Evolutionary conservation across 2,888 invertebrate species (phyloP), one percentile per base, ranked within the genome.

Genomic region (Thecophora atra): DNA sequence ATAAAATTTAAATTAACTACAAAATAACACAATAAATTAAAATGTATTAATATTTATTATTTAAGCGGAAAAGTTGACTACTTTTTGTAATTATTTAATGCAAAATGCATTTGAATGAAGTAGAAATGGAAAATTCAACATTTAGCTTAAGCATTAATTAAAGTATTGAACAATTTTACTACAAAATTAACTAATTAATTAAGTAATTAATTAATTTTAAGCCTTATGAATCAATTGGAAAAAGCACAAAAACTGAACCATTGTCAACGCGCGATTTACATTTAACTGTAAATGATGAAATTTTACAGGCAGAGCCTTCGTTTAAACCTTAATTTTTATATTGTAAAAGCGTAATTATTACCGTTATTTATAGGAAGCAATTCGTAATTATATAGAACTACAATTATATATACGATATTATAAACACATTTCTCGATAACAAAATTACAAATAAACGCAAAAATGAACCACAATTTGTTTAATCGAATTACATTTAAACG

Each of bases 231-330:
- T 37, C 11, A 56, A 56, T 21, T 24, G 6, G 56, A 69, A 44
- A 60, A 60, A 58, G 21, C 8, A 69, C 58, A 63, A 42, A 28
- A 52, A 54, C 21, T 47, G 8, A 28, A 65, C 28, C n/a, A 54
- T 19, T 30, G 21, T 37, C 37, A 37, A 37, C 6, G 37, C 6
- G 37, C 37, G 37, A 37, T 37, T 37, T 37, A 37, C 37, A 1
- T 11, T 37, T 8, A 8, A 2, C 37, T 37, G 37, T 37, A 37
- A 37, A 15, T 56, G 44, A 19, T 42, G 56, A 42, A 68, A 19
- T 58, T 15, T 58, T 58, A 52, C 21, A 52, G 70, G 70, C 70
- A 63, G 70, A 62, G 70, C 70, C 70, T 70, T 70, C n/a, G n/a
- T n/a, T n/a, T n/a, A n/a, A n/a, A n/a, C n/a, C n/a, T n/a, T n/a